These are phyloP conservation scores for Saguinus imperator DNA, from an alignment of 2,113 vertebrate genomes.

Conservation along the genomic window DNA sequence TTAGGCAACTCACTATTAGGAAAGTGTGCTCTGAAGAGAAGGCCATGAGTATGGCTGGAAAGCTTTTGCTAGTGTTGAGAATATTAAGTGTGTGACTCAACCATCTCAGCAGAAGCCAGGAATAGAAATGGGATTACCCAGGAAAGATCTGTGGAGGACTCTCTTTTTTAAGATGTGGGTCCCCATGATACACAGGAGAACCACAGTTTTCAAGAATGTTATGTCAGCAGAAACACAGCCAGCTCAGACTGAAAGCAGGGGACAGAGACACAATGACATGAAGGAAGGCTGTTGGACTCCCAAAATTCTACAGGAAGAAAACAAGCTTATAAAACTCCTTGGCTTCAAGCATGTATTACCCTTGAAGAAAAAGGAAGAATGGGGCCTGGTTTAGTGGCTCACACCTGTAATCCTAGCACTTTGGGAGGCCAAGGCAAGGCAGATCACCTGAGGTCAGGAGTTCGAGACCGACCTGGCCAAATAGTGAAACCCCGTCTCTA, in stretches of 20 bases:
- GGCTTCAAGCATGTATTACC: too few relatives aligned
- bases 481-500: too few relatives aligned
- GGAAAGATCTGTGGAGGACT: not conserved
- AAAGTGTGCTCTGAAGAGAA: not conserved
- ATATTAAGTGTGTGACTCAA: not conserved
- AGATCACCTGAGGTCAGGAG: too few relatives aligned
- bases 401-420: too few relatives aligned
- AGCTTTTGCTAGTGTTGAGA: not conserved
- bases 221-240: not conserved
- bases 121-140: not conserved
- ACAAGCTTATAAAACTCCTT: too few relatives aligned
- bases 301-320: too few relatives aligned
- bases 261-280: not conserved
- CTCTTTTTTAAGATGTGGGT: not conserved
- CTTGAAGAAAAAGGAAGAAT: too few relatives aligned
- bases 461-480: too few relatives aligned
- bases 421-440: too few relatives aligned
- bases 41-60: not conserved
- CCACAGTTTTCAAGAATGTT: not conserved
- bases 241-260: not conserved
- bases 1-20: not conserved
- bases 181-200: not conserved
- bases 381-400: too few relatives aligned
- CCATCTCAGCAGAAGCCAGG: not conserved
- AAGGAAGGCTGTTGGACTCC: not conserved